Conservation (phyloP, 2,113 vertebrate genomes). For the Lathamus discolor region DNA sequence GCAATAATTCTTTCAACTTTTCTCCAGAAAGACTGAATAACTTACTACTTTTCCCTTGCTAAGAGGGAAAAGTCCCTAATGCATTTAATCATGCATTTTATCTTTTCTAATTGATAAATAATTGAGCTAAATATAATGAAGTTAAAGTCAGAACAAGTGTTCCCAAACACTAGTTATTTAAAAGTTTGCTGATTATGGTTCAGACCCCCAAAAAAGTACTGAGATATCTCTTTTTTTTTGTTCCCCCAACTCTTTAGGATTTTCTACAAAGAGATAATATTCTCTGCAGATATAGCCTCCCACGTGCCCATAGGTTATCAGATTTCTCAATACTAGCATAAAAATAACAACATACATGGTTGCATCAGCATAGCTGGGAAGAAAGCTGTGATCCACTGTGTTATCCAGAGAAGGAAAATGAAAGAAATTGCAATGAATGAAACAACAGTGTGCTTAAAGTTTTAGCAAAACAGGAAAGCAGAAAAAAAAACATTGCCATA, state of each 20-base stretch:
- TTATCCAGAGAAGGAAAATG: background rate
- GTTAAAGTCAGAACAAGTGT: background rate
- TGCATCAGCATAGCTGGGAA: background rate
- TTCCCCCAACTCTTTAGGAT: background rate
- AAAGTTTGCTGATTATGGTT: background rate
- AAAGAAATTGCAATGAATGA: background rate
- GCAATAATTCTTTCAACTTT: background rate
- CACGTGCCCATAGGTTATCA: background rate
- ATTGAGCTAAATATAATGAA: conserved; percentile 1
- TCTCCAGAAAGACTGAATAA: background rate
- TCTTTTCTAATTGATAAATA: background rate
- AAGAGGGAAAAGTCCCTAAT: background rate
- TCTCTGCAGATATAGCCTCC: background rate
- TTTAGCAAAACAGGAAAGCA: background rate
- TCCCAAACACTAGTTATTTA: background rate
- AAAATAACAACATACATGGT: background rate
- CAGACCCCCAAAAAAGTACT: background rate
- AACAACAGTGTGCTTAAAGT: accelerated
- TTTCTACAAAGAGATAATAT: background rate
- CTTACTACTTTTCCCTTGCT: background rate
- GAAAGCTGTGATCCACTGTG: background rate
- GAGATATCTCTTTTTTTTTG: background rate
- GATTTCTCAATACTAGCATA: background rate
- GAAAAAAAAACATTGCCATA: background rate
- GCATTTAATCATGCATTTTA: background rate